Conservation (phyloP, 2,113 vertebrate species). For the Nyctibius bracteatus region DNA sequence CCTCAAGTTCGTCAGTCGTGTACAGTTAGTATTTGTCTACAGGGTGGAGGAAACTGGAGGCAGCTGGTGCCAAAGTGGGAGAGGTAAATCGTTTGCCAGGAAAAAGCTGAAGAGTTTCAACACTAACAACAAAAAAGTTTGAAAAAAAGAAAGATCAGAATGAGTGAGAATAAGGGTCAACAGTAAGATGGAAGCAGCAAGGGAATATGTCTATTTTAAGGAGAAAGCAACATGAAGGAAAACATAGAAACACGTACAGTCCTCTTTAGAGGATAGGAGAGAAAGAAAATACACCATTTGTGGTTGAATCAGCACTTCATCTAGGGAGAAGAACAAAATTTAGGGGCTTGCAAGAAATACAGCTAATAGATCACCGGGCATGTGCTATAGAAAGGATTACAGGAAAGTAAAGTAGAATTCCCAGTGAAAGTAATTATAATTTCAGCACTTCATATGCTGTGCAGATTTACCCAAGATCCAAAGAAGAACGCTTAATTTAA, state of each 20-base stretch:
- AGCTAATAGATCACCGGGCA: conserved; percentile 13
- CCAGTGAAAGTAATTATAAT: conserved; percentile 33
- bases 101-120: neutral
- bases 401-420: neutral
- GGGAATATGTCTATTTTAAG: neutral
- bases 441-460: neutral
- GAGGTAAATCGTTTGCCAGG: neutral
- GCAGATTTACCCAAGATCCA: neutral
- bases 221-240: neutral
- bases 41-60: neutral
- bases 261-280: neutral
- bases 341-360: neutral
- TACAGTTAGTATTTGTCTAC: conserved; percentile 13
- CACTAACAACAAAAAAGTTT: neutral
- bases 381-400: neutral
- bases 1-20: neutral
- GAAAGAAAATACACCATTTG: neutral
- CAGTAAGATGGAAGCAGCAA: neutral
- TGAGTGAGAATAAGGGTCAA: neutral
- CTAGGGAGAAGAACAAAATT: neutral
- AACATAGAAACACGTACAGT: neutral
- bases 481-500: neutral
- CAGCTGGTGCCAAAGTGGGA: neutral
- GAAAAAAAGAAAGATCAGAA: neutral
- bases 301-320: neutral